These are phyloP conservation scores for Zenarchopterus dispar DNA, from an alignment of 2,797 vertebrate species.

Conservation along the genomic window DNA sequence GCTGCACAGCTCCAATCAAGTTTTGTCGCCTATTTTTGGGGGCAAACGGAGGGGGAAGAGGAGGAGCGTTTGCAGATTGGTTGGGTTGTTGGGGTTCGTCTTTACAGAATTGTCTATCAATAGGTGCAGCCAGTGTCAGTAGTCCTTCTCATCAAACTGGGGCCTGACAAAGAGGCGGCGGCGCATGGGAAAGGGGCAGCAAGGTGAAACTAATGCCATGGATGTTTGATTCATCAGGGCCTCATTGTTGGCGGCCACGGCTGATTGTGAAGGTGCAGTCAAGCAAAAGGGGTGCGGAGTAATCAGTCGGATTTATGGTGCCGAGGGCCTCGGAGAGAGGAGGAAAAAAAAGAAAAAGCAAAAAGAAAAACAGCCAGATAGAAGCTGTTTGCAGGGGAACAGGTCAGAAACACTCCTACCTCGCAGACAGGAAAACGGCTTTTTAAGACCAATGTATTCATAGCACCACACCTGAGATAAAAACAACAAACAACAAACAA, in stretches of 20 bases:
- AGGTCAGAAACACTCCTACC: conserved; percentile 75
- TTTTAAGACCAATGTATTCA: no score
- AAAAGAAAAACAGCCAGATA: conserved; percentile 39
- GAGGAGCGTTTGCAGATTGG: conserved; percentile 46
- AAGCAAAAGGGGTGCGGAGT: conserved; percentile 97
- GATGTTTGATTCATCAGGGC: conserved; percentile 99
- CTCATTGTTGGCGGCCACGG: conserved; percentile 94
- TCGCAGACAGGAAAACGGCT: conserved; percentile 17
- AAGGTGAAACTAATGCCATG: conserved; percentile 99
- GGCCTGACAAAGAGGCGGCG: conserved; percentile 87
- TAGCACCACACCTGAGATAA: no score
- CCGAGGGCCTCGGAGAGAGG: conserved; percentile 68
- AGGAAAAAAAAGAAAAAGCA: conserved; percentile 21
- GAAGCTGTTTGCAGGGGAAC: conserved; percentile 81
- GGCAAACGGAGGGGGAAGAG: conserved; percentile 32
- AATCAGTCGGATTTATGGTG: conserved; percentile 98
- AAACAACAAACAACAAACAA: no score
- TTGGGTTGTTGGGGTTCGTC: conserved; percentile 82
- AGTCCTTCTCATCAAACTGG: conserved; percentile 97
- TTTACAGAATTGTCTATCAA: conserved; percentile 97
- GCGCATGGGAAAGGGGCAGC: conserved; percentile 96
- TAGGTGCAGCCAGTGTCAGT: conserved; percentile 98
- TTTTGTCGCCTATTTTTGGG: conserved; percentile 62
- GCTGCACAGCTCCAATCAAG: conserved; percentile 38
- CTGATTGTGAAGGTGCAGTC: conserved; percentile 98